A percentile compares a stretch with the other conserved stretches of the same genome.
phyloP scores from a whole-genome alignment of 2,797 vertebrate genomes.

The Diplodus puntazzo region DNA sequence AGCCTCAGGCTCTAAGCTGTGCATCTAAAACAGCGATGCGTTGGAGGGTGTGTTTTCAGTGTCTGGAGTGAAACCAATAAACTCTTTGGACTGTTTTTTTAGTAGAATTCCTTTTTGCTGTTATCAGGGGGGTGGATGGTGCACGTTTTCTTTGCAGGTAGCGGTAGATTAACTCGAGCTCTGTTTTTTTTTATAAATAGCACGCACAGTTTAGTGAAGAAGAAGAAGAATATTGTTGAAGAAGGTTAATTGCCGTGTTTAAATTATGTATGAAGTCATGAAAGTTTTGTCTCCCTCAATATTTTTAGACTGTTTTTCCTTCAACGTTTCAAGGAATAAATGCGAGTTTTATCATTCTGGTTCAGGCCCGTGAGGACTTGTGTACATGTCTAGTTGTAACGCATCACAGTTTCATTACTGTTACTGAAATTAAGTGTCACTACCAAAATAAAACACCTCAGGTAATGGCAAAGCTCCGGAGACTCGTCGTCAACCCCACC shows the following conservation, averaged over 20 bases:
- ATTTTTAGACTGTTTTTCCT: constrained; percentile 50
- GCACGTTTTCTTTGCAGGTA: constrained; percentile 14
- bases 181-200: constrained; percentile 17
- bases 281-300: constrained; percentile 49
- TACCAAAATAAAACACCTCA: constrained; percentile 74
- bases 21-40: not conserved
- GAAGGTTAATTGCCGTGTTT: constrained; percentile 47
- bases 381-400: constrained; percentile 60
- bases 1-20: constrained; percentile 5
- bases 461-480: constrained; percentile 64
- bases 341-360: constrained; percentile 39
- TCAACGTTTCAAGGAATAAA: constrained; percentile 40
- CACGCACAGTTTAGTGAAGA: constrained; percentile 35
- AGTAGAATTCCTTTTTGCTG: not conserved
- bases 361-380: constrained; percentile 55
- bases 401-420: constrained; percentile 77
- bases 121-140: not conserved
- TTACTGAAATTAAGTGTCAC: constrained; percentile 80
- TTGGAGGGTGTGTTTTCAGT: constrained; percentile 1
- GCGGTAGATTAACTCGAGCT: constrained; percentile 3
- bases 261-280: constrained; percentile 59
- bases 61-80: constrained; percentile 21
- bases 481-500: constrained; percentile 50
- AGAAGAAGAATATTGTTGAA: constrained; percentile 34
- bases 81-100: constrained; percentile 7